phyloP scores from a whole-genome alignment of 2,888 invertebrate genomes.

The Fragum whitleyi region DNA sequence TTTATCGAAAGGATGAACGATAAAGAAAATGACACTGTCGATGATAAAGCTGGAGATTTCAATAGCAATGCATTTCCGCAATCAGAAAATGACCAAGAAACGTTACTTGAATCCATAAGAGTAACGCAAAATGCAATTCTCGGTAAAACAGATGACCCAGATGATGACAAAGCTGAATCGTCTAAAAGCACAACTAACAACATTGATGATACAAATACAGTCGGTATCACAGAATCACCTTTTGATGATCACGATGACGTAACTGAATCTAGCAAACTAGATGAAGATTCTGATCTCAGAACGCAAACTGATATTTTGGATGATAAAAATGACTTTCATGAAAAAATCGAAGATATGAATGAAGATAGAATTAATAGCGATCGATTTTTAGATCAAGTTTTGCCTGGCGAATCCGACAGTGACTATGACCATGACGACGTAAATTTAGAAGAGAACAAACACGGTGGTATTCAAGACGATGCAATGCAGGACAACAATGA shows the following conservation, averaged over 20 bases:
- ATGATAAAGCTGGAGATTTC: not conserved
- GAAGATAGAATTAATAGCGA: not conserved
- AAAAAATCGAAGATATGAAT: not conserved
- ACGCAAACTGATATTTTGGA: not conserved
- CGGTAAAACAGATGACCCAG: not conserved
- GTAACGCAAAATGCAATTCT: not conserved
- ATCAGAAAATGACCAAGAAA: not conserved
- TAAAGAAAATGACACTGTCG: not conserved
- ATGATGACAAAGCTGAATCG: not conserved
- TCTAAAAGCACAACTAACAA: not conserved
- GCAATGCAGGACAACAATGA: not conserved
- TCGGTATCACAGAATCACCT: not conserved
- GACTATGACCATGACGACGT: not conserved
- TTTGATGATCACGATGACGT: constrained; percentile 6
- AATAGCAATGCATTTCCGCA: not conserved
- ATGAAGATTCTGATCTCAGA: constrained; percentile 1
- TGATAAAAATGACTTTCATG: not conserved
- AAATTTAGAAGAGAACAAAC: not conserved
- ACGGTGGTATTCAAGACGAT: not conserved
- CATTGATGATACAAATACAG: not conserved
- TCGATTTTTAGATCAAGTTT: not conserved
- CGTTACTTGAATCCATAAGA: not conserved
- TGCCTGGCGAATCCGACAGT: not conserved
- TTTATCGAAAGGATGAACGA: not conserved
- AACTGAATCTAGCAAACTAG: constrained; percentile 6